Conservation (phyloP, 2,113 vertebrate genomes). For the Bucco capensis region DNA sequence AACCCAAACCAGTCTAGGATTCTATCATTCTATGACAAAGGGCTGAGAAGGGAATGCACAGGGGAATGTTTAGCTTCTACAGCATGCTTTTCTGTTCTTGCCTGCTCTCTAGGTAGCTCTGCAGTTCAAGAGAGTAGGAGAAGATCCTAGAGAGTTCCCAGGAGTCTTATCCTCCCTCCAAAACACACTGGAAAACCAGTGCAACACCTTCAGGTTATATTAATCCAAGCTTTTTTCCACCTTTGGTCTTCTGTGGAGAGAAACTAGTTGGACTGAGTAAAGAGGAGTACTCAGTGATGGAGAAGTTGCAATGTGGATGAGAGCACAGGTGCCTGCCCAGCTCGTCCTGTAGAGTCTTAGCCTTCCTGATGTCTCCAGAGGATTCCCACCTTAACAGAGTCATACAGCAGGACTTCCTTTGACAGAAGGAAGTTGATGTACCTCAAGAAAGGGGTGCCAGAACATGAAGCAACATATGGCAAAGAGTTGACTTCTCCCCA, state of each 20-base stretch:
- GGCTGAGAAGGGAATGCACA: fast-evolving
- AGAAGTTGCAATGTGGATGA: not conserved
- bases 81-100: not conserved
- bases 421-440: not conserved
- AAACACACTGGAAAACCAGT: not conserved
- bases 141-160: not conserved
- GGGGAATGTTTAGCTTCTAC: not conserved
- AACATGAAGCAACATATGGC: not conserved
- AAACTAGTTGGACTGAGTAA: not conserved
- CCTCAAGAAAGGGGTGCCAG: not conserved
- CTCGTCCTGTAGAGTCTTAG: not conserved
- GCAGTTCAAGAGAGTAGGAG: not conserved
- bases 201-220: not conserved
- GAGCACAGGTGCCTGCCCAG: too few species aligned
- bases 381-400: not conserved
- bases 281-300: not conserved
- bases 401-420: not conserved
- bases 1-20: too few species aligned
- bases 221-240: not conserved
- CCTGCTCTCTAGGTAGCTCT: not conserved
- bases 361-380: not conserved
- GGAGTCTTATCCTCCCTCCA: not conserved
- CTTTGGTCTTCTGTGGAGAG: not conserved
- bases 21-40: too few species aligned
- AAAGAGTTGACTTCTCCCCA: not conserved